Conservation (phyloP, 1,140 invertebrate genomes). For the Brachionus plicatilis region DNA sequence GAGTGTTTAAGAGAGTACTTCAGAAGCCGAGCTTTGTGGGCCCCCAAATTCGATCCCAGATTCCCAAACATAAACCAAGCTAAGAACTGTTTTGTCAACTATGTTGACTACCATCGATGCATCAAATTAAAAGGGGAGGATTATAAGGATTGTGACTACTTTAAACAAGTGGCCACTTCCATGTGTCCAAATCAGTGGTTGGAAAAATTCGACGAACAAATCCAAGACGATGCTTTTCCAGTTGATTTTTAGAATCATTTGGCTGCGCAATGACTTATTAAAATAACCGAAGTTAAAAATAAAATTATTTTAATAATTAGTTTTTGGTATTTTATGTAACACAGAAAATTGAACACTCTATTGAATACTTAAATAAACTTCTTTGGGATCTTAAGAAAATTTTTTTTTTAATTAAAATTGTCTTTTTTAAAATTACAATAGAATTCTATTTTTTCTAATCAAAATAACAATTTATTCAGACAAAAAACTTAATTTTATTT, state of each 20-base stretch:
- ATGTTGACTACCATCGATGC: conserved; percentile 41
- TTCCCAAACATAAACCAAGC: conserved; percentile 41
- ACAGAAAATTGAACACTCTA: background rate
- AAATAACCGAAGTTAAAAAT: conserved; percentile 7
- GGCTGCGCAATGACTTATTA: background rate
- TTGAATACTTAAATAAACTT: background rate
- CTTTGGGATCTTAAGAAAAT: background rate
- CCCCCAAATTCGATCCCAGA: conserved; percentile 38
- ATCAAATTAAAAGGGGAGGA: conserved; percentile 28
- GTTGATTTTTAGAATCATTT: conserved; percentile 18
- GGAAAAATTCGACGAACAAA: conserved; percentile 39
- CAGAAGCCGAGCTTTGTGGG: background rate
- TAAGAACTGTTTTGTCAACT: conserved; percentile 40
- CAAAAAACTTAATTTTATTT: too few species aligned
- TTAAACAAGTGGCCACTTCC: conserved; percentile 29
- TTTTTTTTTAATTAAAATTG: background rate
- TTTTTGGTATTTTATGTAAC: conserved; percentile 1
- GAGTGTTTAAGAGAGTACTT: conserved; percentile 39
- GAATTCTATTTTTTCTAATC: background rate
- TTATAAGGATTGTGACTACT: conserved; percentile 37
- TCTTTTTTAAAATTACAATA: background rate
- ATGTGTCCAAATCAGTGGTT: conserved; percentile 36
- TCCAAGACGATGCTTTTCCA: conserved; percentile 30
- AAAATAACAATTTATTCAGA: background rate
- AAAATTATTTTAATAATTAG: background rate